Base-by-base conservation (phyloP, 2,113 vertebrate genomes). In the Cyprinus carpio region DNA sequence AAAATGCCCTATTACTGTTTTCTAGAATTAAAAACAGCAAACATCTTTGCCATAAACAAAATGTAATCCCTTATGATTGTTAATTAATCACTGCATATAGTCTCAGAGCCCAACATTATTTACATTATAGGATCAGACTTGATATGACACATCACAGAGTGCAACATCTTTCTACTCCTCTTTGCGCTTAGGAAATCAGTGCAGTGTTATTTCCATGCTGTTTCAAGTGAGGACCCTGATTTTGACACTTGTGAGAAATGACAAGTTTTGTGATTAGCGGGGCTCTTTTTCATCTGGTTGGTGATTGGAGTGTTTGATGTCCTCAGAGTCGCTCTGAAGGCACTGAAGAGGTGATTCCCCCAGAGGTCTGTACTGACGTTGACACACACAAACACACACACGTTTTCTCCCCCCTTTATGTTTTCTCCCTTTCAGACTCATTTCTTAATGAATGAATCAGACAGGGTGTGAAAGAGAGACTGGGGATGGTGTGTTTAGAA, bases 281-380 rank as follows among this genome's bases (percentile, higher is more conserved):
- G 51, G 51, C 81, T 51, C 72, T 77, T 81, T 80, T 81, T 88
- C 84, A 85, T 88, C 87, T 78, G 56, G 51, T 75, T 65, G 69
- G 83, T 88, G 83, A 87, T 85, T 82, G 79, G 84, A 79, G 84
- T 76, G 81, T 88, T 88, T 85, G 87, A 85, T 85, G 84, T 85
- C 81, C 84, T 83, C 65, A 56, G 78, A 81, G 29, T 56, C 65
- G 64, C 82, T 81, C 84, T 86, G 86, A 71, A 85, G 83, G 79
- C 71, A 69, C 83, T 75, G 76, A 88, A 58, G 80, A 82, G 83
- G 23, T 81, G 84, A 85, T 84, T 88, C 80, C 86, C 77, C 49
- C 23, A 79, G 84, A 72, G 84, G 71, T 78, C 84, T 69, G 29
- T 67, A 80, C 78, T 84, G 8, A 51, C 3, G 67, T 54, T 90